These are phyloP conservation scores for Oscheius myriophilus DNA, from an alignment of 2,888 invertebrate species.

Conservation along the genomic window DNA sequence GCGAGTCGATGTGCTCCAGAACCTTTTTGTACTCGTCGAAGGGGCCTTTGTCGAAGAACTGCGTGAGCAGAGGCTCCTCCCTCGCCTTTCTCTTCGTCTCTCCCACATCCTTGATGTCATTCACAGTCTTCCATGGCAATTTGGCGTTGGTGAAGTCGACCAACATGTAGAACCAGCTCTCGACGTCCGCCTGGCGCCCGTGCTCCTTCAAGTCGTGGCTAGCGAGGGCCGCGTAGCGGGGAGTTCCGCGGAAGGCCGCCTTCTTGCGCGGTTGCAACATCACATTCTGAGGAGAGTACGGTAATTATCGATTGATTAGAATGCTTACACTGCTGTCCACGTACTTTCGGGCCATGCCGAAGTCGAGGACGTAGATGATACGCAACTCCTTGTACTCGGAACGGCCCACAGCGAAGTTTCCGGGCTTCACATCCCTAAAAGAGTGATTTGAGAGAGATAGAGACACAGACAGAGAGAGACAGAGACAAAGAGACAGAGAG, in stretches of 20 bases:
- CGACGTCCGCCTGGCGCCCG: constrained; percentile 59
- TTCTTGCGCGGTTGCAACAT: constrained; percentile 54
- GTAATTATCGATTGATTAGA: not conserved
- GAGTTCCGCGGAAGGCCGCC: constrained; percentile 62
- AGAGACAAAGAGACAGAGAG: too few species aligned
- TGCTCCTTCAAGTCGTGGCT: constrained; percentile 54
- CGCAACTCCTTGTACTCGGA: constrained; percentile 56
- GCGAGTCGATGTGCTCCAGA: constrained; percentile 42
- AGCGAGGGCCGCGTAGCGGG: constrained; percentile 62
- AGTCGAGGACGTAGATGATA: constrained; percentile 64
- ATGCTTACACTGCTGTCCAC: constrained; percentile 34
- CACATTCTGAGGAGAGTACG: constrained; percentile 38
- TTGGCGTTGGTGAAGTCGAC: constrained; percentile 63
- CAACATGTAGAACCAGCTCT: constrained; percentile 64
- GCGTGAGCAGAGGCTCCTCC: constrained; percentile 28
- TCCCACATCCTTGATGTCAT: constrained; percentile 56
- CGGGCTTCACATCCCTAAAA: constrained; percentile 50
- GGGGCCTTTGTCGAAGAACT: constrained; percentile 41
- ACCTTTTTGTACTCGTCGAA: constrained; percentile 40
- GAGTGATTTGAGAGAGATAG: not conserved
- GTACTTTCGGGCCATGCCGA: constrained; percentile 59
- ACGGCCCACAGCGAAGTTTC: constrained; percentile 64
- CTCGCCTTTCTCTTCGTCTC: constrained; percentile 38
- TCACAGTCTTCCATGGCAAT: constrained; percentile 62
- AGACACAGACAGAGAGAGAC: too few species aligned